These are phyloP conservation scores for Rambutsinella grinnellia DNA, from an alignment of 2,888 invertebrate genomes.

Conservation along the genomic window DNA sequence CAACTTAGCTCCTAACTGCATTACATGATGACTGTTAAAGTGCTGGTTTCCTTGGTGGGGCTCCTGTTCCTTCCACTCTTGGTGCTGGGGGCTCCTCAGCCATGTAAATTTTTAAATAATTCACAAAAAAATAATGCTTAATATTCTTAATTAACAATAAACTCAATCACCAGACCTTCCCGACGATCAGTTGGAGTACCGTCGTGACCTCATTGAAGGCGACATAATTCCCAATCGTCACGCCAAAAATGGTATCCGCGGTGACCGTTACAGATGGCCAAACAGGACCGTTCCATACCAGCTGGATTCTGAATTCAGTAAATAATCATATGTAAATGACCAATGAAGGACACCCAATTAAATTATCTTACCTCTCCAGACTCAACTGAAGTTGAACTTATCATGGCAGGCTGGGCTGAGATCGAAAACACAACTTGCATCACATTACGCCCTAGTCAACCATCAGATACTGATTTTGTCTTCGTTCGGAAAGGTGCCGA, in stretches of 20 bases:
- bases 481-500: conserved; percentile 45
- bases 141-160: no score
- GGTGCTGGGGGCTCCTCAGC: no score
- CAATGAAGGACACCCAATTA: no score
- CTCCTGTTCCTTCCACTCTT: no score
- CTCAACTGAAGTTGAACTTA: conserved; percentile 70
- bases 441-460: conserved; percentile 67
- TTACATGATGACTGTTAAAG: no score
- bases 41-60: no score
- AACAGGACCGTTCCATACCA: conserved; percentile 71
- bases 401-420: conserved; percentile 71
- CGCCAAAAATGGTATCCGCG: conserved; percentile 71
- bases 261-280: conserved; percentile 72
- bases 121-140: no score
- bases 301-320: conserved; percentile 72
- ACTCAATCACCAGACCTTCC: no score
- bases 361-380: no score
- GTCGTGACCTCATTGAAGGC: conserved; percentile 72
- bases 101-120: no score
- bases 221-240: conserved; percentile 70
- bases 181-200: conserved; percentile 71
- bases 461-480: conserved; percentile 54
- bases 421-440: conserved; percentile 72
- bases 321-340: conserved; percentile 56
- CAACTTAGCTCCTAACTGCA: no score